These are phyloP conservation scores for Ophioninae sp. DNA, from an alignment of 2,888 invertebrate genomes.

Conservation along the genomic window DNA sequence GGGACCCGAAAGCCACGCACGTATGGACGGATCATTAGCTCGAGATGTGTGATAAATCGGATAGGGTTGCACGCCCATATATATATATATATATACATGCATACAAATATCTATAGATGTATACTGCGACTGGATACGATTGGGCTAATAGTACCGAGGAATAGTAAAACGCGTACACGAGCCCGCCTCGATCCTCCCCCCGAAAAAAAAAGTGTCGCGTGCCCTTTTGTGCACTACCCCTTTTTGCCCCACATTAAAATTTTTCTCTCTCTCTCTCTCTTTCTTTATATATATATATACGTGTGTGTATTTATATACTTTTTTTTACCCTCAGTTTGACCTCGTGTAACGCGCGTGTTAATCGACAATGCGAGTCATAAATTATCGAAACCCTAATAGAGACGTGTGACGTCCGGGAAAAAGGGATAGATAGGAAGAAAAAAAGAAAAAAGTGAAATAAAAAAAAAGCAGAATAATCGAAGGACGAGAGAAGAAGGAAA, in stretches of 20 bases:
- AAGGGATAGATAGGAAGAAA: constrained; percentile 53
- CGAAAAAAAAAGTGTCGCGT: constrained; percentile 73
- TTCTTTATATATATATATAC: constrained; percentile 6
- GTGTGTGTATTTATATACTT: constrained; percentile 37
- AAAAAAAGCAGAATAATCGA: constrained; percentile 42
- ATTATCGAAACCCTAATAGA: constrained; percentile 80
- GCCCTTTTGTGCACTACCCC: constrained; percentile 78
- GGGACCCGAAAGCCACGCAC: constrained; percentile 72
- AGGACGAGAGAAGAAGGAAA: constrained; percentile 10
- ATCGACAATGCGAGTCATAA: constrained; percentile 80
- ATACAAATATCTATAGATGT: neutral
- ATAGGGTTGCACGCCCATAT: constrained; percentile 71
- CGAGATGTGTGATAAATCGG: constrained; percentile 75
- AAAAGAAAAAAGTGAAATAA: constrained; percentile 30
- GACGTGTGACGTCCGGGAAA: constrained; percentile 66
- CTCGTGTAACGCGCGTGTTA: constrained; percentile 78
- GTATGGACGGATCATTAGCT: constrained; percentile 76
- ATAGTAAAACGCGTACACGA: constrained; percentile 54
- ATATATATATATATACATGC: neutral
- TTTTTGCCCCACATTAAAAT: constrained; percentile 68
- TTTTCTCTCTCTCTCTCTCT: constrained; percentile 17
- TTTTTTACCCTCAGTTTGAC: constrained; percentile 62
- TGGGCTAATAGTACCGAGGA: constrained; percentile 34
- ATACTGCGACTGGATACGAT: constrained; percentile 30
- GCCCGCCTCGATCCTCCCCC: constrained; percentile 64